A percentile compares a stretch with the other conserved stretches of the same genome.
Conservation (phyloP, 2,888 invertebrate genomes). For the Lasioglossum calceatum region DNA sequence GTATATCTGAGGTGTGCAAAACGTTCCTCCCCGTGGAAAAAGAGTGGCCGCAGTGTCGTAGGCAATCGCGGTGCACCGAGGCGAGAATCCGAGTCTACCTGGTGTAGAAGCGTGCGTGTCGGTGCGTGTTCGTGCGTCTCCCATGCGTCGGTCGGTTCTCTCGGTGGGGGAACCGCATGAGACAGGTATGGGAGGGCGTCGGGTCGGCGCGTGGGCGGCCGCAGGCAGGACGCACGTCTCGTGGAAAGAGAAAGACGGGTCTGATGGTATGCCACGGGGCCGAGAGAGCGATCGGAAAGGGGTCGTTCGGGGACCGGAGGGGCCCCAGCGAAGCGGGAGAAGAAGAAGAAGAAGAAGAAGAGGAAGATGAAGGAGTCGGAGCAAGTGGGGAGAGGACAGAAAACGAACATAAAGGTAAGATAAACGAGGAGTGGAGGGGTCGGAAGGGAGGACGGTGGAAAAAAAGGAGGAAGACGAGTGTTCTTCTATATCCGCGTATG, state of each 20-base stretch:
- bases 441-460: slow-evolving; percentile 44
- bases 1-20: neutral
- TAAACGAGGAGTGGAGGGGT: slow-evolving; percentile 36
- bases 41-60: slow-evolving; percentile 25
- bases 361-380: slow-evolving; percentile 41
- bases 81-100: slow-evolving; percentile 45
- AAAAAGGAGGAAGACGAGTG: slow-evolving; percentile 54
- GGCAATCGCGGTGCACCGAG: slow-evolving; percentile 38
- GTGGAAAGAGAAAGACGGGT: slow-evolving; percentile 68
- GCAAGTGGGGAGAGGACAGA: slow-evolving; percentile 27
- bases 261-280: slow-evolving; percentile 69
- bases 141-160: slow-evolving; percentile 62
- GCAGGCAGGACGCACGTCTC: slow-evolving; percentile 84
- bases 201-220: slow-evolving; percentile 84
- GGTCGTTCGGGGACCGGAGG: neutral
- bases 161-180: slow-evolving; percentile 75
- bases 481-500: slow-evolving; percentile 71
- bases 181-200: slow-evolving; percentile 79
- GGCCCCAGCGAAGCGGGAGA: slow-evolving; percentile 10
- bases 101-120: slow-evolving; percentile 31
- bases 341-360: slow-evolving; percentile 36
- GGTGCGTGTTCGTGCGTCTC: slow-evolving; percentile 69
- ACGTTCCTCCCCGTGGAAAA: slow-evolving; percentile 31
- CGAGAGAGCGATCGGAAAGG: slow-evolving; percentile 60
- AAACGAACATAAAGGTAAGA: slow-evolving; percentile 48